These are phyloP conservation scores for Melanocharis versteri DNA, from an alignment of 2,113 vertebrate species.

Conservation along the genomic window DNA sequence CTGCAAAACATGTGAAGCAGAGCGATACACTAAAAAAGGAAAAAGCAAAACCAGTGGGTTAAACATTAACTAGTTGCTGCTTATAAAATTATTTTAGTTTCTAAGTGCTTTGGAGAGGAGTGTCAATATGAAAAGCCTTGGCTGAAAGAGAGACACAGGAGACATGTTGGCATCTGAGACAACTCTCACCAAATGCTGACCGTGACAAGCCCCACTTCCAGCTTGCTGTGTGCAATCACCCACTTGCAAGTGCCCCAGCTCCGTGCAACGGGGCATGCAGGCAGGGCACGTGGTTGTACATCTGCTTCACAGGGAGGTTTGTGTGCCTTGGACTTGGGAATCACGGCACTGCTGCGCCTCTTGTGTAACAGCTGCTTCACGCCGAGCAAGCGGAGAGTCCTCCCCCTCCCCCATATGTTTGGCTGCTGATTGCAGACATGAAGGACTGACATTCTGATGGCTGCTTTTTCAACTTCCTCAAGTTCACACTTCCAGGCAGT, in stretches of 20 bases:
- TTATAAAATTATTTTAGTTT: not conserved
- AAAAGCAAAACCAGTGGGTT: not conserved
- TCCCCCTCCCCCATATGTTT: not conserved
- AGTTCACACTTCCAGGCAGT: not conserved
- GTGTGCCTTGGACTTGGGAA: not conserved
- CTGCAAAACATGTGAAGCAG: not conserved
- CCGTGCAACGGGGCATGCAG: not conserved
- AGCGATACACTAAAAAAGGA: not conserved
- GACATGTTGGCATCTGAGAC: not conserved
- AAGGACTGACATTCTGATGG: not conserved
- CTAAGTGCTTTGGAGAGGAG: not conserved
- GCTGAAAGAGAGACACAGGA: not conserved
- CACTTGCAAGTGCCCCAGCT: not conserved
- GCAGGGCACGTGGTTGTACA: not conserved
- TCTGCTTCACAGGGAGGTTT: not conserved
- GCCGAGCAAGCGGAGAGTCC: not conserved
- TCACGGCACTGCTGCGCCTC: not conserved
- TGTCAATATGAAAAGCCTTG: not conserved
- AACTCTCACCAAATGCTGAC: not conserved
- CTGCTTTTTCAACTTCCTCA: not conserved
- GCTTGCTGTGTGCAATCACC: not conserved
- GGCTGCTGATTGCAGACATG: not conserved
- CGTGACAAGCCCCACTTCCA: not conserved
- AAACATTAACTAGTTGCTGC: not conserved
- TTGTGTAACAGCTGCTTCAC: not conserved